Conservation (phyloP, 2,888 invertebrate genomes). For the Arge pagana region DNA sequence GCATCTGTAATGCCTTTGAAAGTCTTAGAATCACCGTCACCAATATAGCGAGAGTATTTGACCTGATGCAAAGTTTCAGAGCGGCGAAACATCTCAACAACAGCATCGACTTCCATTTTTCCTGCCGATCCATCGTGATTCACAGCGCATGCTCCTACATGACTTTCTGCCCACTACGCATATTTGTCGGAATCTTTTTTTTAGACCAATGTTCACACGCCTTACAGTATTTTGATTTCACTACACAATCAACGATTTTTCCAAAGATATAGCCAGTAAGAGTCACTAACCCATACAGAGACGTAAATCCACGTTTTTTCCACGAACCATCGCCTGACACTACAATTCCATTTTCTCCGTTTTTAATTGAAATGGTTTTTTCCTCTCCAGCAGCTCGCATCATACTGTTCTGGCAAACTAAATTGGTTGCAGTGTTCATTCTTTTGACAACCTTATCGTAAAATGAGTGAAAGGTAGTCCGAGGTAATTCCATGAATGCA, state of each 20-base stretch:
- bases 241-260: neutral
- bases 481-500: slow-evolving; percentile 13
- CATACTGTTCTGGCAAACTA: slow-evolving; percentile 7
- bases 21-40: slow-evolving; percentile 3
- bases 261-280: neutral
- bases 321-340: slow-evolving; percentile 1
- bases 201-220: slow-evolving; percentile 11
- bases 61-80: neutral
- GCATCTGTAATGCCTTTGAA: neutral
- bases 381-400: slow-evolving; percentile 9
- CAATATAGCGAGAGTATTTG: neutral
- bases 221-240: neutral
- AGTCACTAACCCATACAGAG: neutral
- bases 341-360: slow-evolving; percentile 8
- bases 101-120: neutral
- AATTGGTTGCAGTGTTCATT: neutral
- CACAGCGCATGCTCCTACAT: neutral
- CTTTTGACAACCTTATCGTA: neutral
- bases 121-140: neutral
- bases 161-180: slow-evolving; percentile 13
- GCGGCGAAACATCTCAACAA: neutral
- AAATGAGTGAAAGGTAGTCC: neutral
- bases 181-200: slow-evolving; percentile 9
- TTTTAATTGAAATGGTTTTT: no score
- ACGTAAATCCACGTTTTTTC: neutral